phyloP scores from a whole-genome alignment of 2,113 vertebrate genomes.

The Ptilonorhynchus violaceus region DNA sequence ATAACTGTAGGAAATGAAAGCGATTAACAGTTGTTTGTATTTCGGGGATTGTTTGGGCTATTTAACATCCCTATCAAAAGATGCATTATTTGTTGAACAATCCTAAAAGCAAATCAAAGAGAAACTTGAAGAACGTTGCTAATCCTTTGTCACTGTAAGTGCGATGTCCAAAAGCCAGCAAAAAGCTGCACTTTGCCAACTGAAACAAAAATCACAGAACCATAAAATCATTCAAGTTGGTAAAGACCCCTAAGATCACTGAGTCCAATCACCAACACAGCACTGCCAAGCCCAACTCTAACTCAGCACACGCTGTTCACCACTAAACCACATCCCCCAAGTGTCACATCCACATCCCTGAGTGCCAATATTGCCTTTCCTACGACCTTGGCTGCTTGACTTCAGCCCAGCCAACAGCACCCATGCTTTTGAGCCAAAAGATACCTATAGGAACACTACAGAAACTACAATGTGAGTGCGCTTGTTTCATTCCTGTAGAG shows the following conservation, averaged over 20 bases:
- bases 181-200: not conserved
- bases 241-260: not conserved
- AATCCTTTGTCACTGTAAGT: not conserved
- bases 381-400: not conserved
- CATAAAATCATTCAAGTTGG: not conserved
- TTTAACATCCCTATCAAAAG: slow-evolving; percentile 35
- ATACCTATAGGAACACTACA: not conserved
- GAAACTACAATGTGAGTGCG: not conserved
- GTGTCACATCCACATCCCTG: not conserved
- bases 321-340: not conserved
- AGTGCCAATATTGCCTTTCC: not conserved
- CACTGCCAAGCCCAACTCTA: not conserved
- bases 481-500: not conserved
- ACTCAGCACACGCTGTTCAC: accelerated
- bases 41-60: not conserved
- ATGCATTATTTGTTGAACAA: slow-evolving; percentile 18
- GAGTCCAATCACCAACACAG: not conserved
- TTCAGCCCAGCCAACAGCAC: not conserved
- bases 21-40: slow-evolving; percentile 6
- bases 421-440: not conserved
- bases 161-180: not conserved
- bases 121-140: not conserved
- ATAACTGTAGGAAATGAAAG: slow-evolving; percentile 3
- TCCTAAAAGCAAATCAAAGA: slow-evolving; percentile 28
- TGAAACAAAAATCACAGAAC: not conserved